Base-by-base conservation (phyloP, 92 coral and sea anemone species). In the Siderastrea siderea region DNA sequence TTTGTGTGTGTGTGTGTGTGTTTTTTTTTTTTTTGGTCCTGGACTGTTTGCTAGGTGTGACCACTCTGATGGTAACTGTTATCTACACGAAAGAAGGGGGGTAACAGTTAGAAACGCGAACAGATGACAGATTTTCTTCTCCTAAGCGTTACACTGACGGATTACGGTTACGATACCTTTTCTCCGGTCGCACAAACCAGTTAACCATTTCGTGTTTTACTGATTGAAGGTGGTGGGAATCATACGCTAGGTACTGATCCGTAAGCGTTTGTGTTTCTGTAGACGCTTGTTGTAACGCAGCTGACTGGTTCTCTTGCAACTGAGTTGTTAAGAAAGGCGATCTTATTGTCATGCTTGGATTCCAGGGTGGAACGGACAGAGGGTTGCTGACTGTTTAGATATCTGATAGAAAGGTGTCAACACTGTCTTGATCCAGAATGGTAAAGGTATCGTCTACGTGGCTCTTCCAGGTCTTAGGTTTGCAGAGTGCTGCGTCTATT, bases 171-270 rank as follows among this genome's bases (percentile, higher is more conserved):
- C 5, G 90, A 78, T 13, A 77, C 64, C 75, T n/a, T 63, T 47
- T 6, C 80, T 80, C 61, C 66, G 67, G 65, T 87, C 85, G 11
- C 66, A 48, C 19, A 76, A 72, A 65, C 89, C 38, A 76, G 57
- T 85, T 77, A 11, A 85, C 89, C 63, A 85, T 80, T 69, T 86
- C 86, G 68, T 80, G 91, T 15, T 87, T 87, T 65, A 87, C 85
- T 76, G 81, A 87, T 26, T 26, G 38, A 26, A 26, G 38, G 38
- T 26, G 38, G 38, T 26, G 90, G 14, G 84, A 87, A 46, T 67
- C 78, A 49, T 67, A 66, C 47, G 70, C 84, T 13, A 86, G 38
- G 78, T 77, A 86, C 38, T 86, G 90, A 53, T 76, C 90, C 7
- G 89, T 85, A 38, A 75, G 82, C 17, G 83, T 85, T 62, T 84